These are phyloP conservation scores for Rhinichthys klamathensis DNA, from an alignment of 2,113 vertebrate genomes.

Conservation along the genomic window DNA sequence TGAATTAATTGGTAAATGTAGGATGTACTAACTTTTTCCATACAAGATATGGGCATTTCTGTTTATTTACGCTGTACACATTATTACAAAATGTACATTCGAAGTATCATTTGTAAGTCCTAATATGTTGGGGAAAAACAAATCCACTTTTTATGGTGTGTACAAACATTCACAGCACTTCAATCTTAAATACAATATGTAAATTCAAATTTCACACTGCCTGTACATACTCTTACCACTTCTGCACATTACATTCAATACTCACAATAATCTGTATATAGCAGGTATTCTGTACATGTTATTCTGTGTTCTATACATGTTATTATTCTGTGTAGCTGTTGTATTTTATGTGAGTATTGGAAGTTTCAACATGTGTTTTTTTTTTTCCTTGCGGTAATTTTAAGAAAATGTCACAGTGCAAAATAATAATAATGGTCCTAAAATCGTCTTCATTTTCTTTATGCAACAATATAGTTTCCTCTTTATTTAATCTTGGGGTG, in stretches of 20 bases:
- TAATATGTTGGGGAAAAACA: neutral
- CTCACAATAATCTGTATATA: neutral
- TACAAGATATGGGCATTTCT: neutral
- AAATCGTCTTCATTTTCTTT: neutral
- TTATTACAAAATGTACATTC: slow-evolving; percentile 28
- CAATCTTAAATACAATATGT: slow-evolving; percentile 2
- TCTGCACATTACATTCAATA: neutral
- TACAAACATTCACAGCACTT: neutral
- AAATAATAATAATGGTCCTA: neutral
- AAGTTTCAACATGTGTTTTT: neutral
- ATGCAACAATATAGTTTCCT: neutral
- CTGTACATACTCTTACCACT: neutral
- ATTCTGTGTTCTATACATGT: neutral
- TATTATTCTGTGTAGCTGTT: neutral
- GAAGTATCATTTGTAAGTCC: neutral
- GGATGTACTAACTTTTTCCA: neutral
- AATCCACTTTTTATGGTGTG: neutral
- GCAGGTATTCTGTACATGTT: no score
- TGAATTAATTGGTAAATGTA: neutral
- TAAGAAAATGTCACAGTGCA: neutral
- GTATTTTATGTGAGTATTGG: neutral
- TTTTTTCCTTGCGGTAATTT: neutral
- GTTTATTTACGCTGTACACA: slow-evolving; percentile 28
- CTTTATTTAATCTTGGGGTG: neutral
- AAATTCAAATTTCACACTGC: neutral